A percentile compares a stretch with the other conserved stretches of the same genome.
These are phyloP conservation scores for Scomber japonicus DNA, from an alignment of 2,113 vertebrate genomes.

Conservation along the genomic window DNA sequence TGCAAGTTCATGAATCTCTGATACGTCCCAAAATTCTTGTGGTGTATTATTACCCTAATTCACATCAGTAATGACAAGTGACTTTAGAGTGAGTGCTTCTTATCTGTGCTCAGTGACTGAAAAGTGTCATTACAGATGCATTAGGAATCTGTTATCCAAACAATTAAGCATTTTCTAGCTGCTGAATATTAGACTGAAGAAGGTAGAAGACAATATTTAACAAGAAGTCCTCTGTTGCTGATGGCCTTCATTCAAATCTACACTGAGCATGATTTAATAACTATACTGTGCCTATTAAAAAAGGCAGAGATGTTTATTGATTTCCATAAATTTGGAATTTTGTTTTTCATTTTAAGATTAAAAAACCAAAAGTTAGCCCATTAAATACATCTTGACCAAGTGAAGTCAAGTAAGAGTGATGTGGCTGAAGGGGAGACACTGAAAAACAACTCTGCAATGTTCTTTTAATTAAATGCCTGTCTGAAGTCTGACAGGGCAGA, in stretches of 20 bases:
- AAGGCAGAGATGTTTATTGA: slow-evolving; percentile 1
- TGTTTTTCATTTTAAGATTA: slow-evolving; percentile 32
- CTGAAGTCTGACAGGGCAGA: slow-evolving; percentile 67
- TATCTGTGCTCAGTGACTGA: slow-evolving; percentile 37
- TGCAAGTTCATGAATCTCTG: slow-evolving; percentile 8
- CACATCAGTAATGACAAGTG: slow-evolving; percentile 42
- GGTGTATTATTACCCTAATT: slow-evolving; percentile 34
- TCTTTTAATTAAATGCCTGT: slow-evolving; percentile 79
- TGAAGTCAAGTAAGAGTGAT: slow-evolving; percentile 39
- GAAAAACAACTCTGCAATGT: slow-evolving; percentile 64
- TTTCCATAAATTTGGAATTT: slow-evolving; percentile 24
- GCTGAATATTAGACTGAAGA: slow-evolving; percentile 27
- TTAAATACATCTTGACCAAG: slow-evolving; percentile 47
- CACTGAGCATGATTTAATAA: slow-evolving; percentile 2
- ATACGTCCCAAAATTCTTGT: neutral
- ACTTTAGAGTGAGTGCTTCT: slow-evolving; percentile 24
- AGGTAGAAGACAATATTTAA: slow-evolving; percentile 11
- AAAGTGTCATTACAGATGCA: slow-evolving; percentile 32
- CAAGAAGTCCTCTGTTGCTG: neutral
- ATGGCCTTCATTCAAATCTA: slow-evolving; percentile 13
- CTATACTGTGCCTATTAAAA: slow-evolving; percentile 1
- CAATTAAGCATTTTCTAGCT: slow-evolving; percentile 29
- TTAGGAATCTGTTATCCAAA: slow-evolving; percentile 42
- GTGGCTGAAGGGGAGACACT: slow-evolving; percentile 45
- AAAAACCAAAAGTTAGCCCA: slow-evolving; percentile 8